phyloP scores from a whole-genome alignment of 2,113 vertebrate species.

The Pantherophis guttatus region DNA sequence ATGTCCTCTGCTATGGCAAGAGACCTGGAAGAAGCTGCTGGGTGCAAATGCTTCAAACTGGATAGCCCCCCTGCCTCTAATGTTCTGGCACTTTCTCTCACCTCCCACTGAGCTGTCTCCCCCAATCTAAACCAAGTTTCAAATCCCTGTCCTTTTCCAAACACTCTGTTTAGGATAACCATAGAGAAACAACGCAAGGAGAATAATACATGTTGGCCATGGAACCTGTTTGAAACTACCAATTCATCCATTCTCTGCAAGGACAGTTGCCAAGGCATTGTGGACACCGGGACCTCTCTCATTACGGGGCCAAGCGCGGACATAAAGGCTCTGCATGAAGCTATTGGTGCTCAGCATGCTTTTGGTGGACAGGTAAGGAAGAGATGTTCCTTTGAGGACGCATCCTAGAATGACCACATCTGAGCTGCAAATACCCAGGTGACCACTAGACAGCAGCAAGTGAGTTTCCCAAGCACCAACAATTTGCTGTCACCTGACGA shows the following conservation, averaged over 20 bases:
- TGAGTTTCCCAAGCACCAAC: background rate
- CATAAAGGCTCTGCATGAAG: slow-evolving; percentile 73
- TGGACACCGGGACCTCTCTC: slow-evolving; percentile 84
- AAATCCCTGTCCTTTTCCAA: background rate
- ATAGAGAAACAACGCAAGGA: background rate
- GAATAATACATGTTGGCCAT: background rate
- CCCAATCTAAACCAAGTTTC: too few species aligned
- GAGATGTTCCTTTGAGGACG: background rate
- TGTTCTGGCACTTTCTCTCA: background rate
- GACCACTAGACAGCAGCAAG: background rate
- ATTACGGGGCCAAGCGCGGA: slow-evolving; percentile 76
- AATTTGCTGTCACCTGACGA: background rate
- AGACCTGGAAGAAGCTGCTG: background rate
- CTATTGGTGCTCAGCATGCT: slow-evolving; percentile 75
- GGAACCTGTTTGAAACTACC: background rate
- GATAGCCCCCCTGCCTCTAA: background rate
- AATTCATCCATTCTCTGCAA: slow-evolving; percentile 71
- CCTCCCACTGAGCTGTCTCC: background rate
- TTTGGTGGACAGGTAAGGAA: slow-evolving; percentile 75
- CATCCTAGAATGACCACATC: background rate
- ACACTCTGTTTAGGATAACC: background rate
- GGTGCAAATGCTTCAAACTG: background rate
- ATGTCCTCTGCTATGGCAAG: background rate
- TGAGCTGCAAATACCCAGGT: background rate
- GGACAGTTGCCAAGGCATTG: slow-evolving; percentile 78